Evolutionary conservation across 2,888 invertebrate species (phyloP).

Genomic region (Stegana nigrithorax): DNA sequence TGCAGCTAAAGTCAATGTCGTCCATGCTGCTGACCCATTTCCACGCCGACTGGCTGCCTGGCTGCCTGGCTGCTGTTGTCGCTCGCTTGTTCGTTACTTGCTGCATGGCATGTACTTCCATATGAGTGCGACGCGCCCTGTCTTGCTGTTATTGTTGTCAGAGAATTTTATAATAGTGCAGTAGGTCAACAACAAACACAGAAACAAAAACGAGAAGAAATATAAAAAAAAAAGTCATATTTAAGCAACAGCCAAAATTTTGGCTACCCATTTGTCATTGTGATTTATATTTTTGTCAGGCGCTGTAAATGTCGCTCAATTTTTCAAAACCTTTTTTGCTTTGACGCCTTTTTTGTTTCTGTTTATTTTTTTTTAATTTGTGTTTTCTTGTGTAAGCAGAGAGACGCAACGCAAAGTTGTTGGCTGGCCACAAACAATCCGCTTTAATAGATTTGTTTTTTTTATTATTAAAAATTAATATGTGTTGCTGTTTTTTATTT

Average conservation of each 20-base stretch:
- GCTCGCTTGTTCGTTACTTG: no score
- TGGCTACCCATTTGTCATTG: conserved; percentile 48
- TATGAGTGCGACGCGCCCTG: no score
- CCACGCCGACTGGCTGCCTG: no score
- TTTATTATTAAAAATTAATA: no score
- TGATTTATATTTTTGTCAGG: conserved; percentile 56
- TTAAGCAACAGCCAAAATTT: neutral
- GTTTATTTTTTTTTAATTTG: neutral
- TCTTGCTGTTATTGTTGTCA: neutral
- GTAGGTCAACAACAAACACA: neutral
- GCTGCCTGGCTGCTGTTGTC: no score
- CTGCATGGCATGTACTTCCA: no score
- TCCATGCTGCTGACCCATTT: conserved; percentile 55
- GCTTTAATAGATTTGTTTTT: no score
- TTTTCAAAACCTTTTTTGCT: no score
- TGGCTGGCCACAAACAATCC: no score
- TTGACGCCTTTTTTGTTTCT: conserved; percentile 40
- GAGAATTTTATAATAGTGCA: neutral
- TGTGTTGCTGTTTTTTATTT: neutral
- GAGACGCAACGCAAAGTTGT: no score
- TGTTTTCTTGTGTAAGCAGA: no score
- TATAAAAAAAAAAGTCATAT: neutral
- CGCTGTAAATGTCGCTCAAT: conserved; percentile 56
- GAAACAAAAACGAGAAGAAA: neutral
- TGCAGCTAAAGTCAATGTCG: conserved; percentile 43